Percentiles rank a stretch among this genome's conserved stretches.
Conservation (phyloP, 2,797 vertebrate genomes). For the Gila robusta region DNA sequence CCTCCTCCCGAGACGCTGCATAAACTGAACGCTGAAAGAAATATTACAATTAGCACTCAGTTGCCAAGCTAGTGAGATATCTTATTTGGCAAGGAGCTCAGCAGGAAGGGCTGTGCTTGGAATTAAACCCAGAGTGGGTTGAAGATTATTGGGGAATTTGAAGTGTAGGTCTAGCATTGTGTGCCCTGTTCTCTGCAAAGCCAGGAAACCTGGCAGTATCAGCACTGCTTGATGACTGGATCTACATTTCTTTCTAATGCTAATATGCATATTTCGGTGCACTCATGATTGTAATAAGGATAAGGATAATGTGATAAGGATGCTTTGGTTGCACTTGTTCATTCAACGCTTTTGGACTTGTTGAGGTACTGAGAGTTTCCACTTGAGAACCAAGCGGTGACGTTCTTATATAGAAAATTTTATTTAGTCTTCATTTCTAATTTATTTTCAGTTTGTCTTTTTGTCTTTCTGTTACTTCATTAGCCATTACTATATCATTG, state of each 20-base stretch:
- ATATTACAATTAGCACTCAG: conserved; percentile 68
- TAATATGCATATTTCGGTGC: conserved; percentile 3
- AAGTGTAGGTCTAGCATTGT: not conserved
- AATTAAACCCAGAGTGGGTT: conserved; percentile 69
- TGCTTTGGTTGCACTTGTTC: conserved; percentile 10
- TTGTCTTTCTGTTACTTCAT: not conserved
- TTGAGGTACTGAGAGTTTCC: not conserved
- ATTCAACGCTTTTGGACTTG: not conserved
- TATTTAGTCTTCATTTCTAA: not conserved
- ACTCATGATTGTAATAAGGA: conserved; percentile 15
- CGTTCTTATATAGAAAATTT: not conserved
- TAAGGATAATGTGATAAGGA: not conserved
- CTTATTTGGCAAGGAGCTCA: conserved; percentile 66
- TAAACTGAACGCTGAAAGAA: conserved; percentile 26
- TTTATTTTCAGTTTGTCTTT: not conserved
- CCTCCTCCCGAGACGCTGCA: conserved; percentile 11
- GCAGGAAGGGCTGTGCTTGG: conserved; percentile 64
- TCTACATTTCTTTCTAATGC: conserved; percentile 19
- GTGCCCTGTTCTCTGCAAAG: not conserved
- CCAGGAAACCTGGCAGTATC: conserved; percentile 17
- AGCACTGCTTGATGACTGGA: not conserved
- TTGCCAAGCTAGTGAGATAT: conserved; percentile 62
- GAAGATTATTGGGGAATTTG: conserved; percentile 59
- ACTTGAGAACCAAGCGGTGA: not conserved
- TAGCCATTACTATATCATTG: not conserved